Percentiles rank a stretch among this genome's conserved stretches.
These are phyloP conservation scores for Periparus ater DNA, from an alignment of 2,797 vertebrate species.

Conservation along the genomic window DNA sequence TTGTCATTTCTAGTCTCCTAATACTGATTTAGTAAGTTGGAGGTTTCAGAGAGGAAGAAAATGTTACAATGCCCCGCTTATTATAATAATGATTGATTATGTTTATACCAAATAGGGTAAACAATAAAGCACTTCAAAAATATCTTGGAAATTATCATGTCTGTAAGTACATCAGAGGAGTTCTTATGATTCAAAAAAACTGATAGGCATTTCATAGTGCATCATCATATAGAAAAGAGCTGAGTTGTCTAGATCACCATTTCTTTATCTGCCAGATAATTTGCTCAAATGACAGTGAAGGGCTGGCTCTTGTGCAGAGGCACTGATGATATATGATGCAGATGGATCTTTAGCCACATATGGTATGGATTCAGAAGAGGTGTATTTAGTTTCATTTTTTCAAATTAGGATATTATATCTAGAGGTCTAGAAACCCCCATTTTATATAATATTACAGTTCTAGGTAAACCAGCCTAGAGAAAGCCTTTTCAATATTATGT, in stretches of 20 bases:
- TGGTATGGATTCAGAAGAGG: not conserved
- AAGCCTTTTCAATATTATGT: not conserved
- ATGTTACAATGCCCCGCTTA: not conserved
- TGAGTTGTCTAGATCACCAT: not conserved
- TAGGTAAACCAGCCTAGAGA: not conserved
- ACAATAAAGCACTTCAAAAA: not conserved
- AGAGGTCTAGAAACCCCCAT: not conserved
- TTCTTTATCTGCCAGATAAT: not conserved
- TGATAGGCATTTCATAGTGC: not conserved
- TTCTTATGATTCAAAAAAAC: not conserved
- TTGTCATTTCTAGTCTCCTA: not conserved
- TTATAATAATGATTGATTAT: not conserved
- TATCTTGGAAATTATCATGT: not conserved
- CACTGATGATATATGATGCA: not conserved
- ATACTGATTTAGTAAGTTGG: not conserved
- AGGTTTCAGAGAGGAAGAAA: not conserved
- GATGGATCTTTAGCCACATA: not conserved
- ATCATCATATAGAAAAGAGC: not conserved
- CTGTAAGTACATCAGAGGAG: not conserved
- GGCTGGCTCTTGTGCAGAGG: not conserved
- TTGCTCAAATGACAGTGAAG: not conserved
- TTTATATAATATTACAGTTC: not conserved
- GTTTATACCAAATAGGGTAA: not conserved
- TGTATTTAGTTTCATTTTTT: not conserved
- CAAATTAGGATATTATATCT: not conserved